phyloP scores from a whole-genome alignment of 1,140 invertebrate species.

The Vollenhovia emeryi region DNA sequence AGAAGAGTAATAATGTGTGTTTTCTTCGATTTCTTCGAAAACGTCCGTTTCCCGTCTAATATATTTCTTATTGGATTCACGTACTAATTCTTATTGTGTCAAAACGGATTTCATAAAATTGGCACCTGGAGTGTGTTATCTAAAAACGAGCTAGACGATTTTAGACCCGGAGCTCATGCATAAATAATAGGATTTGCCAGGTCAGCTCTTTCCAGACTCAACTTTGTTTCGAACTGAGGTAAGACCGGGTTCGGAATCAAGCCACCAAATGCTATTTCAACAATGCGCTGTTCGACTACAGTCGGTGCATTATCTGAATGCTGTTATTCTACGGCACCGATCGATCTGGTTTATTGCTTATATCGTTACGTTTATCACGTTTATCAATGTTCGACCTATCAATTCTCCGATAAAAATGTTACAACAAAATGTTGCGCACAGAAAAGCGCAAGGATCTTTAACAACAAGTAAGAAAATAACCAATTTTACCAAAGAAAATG shows the following conservation, averaged over 20 bases:
- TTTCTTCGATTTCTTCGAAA: too few species aligned
- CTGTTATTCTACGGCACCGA: slow-evolving; percentile 3
- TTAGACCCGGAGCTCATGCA: not conserved
- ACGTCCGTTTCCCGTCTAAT: not conserved
- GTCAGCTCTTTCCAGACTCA: slow-evolving; percentile 4
- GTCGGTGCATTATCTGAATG: not conserved
- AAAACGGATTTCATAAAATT: not conserved
- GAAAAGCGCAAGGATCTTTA: not conserved
- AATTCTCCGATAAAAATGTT: not conserved
- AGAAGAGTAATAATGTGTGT: not conserved
- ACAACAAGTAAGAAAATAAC: not conserved
- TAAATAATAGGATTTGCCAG: slow-evolving; percentile 9
- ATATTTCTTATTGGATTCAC: not conserved
- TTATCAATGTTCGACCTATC: not conserved
- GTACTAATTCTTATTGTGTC: not conserved
- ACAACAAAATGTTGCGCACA: not conserved
- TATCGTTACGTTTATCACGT: not conserved
- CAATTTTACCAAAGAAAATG: slow-evolving; percentile 4
- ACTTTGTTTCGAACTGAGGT: slow-evolving; percentile 6
- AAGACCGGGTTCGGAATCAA: not conserved
- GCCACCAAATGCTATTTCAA: slow-evolving; percentile 1
- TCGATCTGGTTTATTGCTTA: not conserved
- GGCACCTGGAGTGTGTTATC: not conserved
- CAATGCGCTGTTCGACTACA: not conserved
- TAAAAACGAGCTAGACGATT: not conserved